Evolutionary conservation across 2,888 invertebrate species (phyloP), one percentile per base, ranked within the genome.

Genomic region (Polyploca ridens): DNA sequence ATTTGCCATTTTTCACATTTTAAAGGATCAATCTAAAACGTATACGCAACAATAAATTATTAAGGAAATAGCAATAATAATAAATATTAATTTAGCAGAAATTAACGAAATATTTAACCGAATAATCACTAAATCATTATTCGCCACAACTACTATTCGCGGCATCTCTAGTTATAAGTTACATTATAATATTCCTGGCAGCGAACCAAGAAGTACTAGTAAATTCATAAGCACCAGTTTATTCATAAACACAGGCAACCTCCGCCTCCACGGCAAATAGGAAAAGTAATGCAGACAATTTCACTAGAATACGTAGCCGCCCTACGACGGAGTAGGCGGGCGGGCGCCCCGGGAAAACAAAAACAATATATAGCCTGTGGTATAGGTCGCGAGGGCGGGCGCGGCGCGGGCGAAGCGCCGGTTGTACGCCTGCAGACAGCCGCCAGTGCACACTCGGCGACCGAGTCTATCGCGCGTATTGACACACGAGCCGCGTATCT

Each of bases 361-460:
- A 84, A 84, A 81, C 78, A 79, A 76, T 64, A 70, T 73, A 72
- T 64, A 72, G 69, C 65, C 67, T 67, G 72, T 77, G 77, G 76
- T 75, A 72, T 73, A 76, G 83, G 83, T 79, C 79, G 78, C 79
- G 76, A 75, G 76, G 74, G 81, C 77, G 85, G 78, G 77, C 61
- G 67, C 73, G 74, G 69, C 69, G 74, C 83, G 83, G 85, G 90
- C 86, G 87, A 81, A 81, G 81, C 75, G 79, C 78, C 79, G 75
- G 80, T 77, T 58, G 68, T 64, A 58, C 63, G 69, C 64, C 68
- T 69, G 78, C 74, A 76, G 76, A 73, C 74, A 73, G 77, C 67
- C 81, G 86, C 72, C 93, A 93, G 93, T 93, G 76, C 84, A 88
- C 87, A 85, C 80, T 86, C 84, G 85, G 81, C 90, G 67, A 76